phyloP scores from a whole-genome alignment of 1,140 invertebrate genomes.

The Papilio glaucus region DNA sequence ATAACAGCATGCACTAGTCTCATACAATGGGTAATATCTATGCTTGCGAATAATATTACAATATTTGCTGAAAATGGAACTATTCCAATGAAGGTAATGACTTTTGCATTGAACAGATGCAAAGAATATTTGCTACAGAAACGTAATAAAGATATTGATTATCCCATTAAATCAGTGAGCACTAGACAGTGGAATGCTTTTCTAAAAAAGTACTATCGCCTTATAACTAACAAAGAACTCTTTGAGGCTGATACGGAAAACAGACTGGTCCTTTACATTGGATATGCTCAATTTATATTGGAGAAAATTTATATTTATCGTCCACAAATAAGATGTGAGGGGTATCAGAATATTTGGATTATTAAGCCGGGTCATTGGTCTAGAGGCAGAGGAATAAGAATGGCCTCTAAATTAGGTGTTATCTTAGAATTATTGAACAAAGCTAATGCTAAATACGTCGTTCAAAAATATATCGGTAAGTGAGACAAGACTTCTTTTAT shows the following conservation, averaged over 20 bases:
- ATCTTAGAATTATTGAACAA: constrained; percentile 87
- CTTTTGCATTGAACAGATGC: constrained; percentile 85
- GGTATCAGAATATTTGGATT: constrained; percentile 95
- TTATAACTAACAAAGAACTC: constrained; percentile 70
- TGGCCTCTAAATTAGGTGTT: constrained; percentile 82
- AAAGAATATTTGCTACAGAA: constrained; percentile 81
- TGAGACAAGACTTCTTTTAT: constrained; percentile 20
- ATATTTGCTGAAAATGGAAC: constrained; percentile 76
- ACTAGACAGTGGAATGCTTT: constrained; percentile 89
- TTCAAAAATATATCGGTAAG: constrained; percentile 97
- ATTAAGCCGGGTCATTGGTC: constrained; percentile 95
- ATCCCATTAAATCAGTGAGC: constrained; percentile 63
- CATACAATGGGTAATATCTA: constrained; percentile 89
- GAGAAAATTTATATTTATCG: constrained; percentile 85
- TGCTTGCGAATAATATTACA: constrained; percentile 66
- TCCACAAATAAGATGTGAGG: constrained; percentile 89
- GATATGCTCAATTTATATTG: constrained; percentile 84
- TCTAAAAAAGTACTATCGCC: constrained; percentile 84
- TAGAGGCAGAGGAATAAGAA: constrained; percentile 92
- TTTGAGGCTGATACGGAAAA: constrained; percentile 75
- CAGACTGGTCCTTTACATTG: constrained; percentile 80
- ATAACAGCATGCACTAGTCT: constrained; percentile 92
- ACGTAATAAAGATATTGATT: constrained; percentile 83
- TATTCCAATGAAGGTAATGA: constrained; percentile 78
- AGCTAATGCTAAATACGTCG: constrained; percentile 88